These are phyloP conservation scores for Chromoteleia sp. DNA, from an alignment of 2,888 invertebrate genomes.

Conservation along the genomic window DNA sequence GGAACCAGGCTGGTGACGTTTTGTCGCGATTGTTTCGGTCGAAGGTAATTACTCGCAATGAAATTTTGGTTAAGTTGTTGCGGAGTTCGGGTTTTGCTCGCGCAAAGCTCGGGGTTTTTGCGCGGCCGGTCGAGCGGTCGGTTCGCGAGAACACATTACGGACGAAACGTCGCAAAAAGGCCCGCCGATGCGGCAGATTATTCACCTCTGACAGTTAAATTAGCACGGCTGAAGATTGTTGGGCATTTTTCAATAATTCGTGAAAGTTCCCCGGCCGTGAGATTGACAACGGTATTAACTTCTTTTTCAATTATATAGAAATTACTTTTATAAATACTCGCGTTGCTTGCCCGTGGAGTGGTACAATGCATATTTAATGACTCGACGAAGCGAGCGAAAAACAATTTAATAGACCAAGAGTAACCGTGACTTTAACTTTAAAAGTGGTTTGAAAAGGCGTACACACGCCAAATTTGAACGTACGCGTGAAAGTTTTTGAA, in stretches of 20 bases:
- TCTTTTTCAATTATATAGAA: slow-evolving; percentile 39
- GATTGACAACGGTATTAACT: slow-evolving; percentile 61
- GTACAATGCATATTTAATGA: slow-evolving; percentile 50
- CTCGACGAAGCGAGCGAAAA: slow-evolving; percentile 27
- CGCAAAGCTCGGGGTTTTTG: slow-evolving; percentile 25
- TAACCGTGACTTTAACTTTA: slow-evolving; percentile 36
- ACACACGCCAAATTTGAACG: slow-evolving; percentile 33
- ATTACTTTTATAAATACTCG: slow-evolving; percentile 37
- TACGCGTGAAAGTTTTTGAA: slow-evolving; percentile 63
- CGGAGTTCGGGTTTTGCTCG: slow-evolving; percentile 24
- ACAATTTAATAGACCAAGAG: slow-evolving; percentile 35
- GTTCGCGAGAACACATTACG: slow-evolving; percentile 31
- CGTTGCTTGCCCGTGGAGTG: slow-evolving; percentile 12
- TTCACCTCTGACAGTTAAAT: slow-evolving; percentile 68
- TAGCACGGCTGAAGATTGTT: slow-evolving; percentile 43
- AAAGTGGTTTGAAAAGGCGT: slow-evolving; percentile 39
- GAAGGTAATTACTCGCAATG: slow-evolving; percentile 41
- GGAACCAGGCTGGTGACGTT: slow-evolving; percentile 3
- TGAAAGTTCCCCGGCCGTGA: slow-evolving; percentile 37
- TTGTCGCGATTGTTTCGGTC: slow-evolving; percentile 28
- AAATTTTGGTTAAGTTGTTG: slow-evolving; percentile 54
- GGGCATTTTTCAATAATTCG: slow-evolving; percentile 46
- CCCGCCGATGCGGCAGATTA: slow-evolving; percentile 47
- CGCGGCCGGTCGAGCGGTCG: slow-evolving; percentile 10
- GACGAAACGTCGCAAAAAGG: slow-evolving; percentile 44